Evolutionary conservation across 2,113 vertebrate species (phyloP).

Genomic region (Syngnathoides biaculeatus): DNA sequence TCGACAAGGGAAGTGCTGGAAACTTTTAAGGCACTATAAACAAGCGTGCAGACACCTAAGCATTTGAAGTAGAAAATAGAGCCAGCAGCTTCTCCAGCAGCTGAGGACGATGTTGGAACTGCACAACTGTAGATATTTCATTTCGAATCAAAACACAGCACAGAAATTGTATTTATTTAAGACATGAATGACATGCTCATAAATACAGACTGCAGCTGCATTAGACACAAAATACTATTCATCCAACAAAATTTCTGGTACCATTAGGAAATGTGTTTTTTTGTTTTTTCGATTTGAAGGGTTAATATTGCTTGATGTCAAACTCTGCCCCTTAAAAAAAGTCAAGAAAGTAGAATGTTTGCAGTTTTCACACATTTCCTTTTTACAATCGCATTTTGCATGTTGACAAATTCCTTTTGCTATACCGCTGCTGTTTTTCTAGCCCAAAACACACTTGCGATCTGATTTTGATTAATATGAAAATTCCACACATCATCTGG

Average conservation of each 20-base stretch:
- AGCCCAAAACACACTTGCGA: background rate
- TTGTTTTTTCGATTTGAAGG: background rate
- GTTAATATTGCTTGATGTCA: background rate
- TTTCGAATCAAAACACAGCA: background rate
- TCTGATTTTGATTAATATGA: slow-evolving; percentile 5
- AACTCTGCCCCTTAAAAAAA: background rate
- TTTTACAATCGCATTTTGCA: background rate
- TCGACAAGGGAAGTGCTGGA: background rate
- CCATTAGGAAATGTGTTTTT: background rate
- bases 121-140: background rate
- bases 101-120: background rate
- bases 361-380: background rate
- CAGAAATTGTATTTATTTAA: background rate
- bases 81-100: background rate
- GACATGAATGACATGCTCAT: background rate
- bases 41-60: background rate
- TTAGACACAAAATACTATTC: background rate
- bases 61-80: slow-evolving; percentile 1
- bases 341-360: too few species aligned
- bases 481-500: slow-evolving; percentile 4
- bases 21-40: background rate
- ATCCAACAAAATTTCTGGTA: background rate
- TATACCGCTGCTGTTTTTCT: background rate
- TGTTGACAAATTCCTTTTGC: slow-evolving; percentile 4
- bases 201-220: background rate